Evolutionary conservation across 1,140 invertebrate species (phyloP), one percentile per base, ranked within the genome.

Genomic region (Zaprionus capensis): DNA sequence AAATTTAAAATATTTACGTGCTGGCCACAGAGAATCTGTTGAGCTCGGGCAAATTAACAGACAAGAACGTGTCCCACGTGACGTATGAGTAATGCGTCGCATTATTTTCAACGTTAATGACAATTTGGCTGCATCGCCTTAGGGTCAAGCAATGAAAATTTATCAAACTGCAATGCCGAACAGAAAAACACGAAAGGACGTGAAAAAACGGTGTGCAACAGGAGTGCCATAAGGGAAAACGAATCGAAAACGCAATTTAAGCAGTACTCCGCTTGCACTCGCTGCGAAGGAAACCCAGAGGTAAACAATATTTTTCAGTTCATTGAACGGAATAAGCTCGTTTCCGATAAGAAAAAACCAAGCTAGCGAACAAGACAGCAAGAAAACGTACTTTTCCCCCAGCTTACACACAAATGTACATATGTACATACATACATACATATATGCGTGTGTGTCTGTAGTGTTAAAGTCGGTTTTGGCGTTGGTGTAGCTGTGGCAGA

Each of bases 301-400:
- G 85, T 90, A 90, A 90, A 85, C 85, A 90, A 90, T 90, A 90
- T 90, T 90, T 85, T 82, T 70, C 85, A 82, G 85, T 90, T 90
- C 85, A 90, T 85, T 90, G 85, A 90, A 90, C 81, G 85, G 85
- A 90, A 90, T 90, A 90, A 90, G 85, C 85, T 90, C 72, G 76
- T 90, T 90, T 90, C 81, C 85, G 85, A 90, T 90, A 90, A 90
- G 79, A 64, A 81, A 79, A 67, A 71, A 38, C 64, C 61, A 62
- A 70, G 69, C 67, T 69, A 78, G 63, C 46, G 68, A 41, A 63
- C 55, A 71, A 71, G 65, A 65, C 67, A 72, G 58, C 75, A 56
- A 77, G 62, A 68, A 74, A 76, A 73, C 72, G 62, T 66, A 41
- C 56, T 34, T 55, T 51, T 38, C 58, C 67, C 78, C 56, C 51